phyloP scores from a whole-genome alignment of 1,140 invertebrate species.

The Papilio dardanus region DNA sequence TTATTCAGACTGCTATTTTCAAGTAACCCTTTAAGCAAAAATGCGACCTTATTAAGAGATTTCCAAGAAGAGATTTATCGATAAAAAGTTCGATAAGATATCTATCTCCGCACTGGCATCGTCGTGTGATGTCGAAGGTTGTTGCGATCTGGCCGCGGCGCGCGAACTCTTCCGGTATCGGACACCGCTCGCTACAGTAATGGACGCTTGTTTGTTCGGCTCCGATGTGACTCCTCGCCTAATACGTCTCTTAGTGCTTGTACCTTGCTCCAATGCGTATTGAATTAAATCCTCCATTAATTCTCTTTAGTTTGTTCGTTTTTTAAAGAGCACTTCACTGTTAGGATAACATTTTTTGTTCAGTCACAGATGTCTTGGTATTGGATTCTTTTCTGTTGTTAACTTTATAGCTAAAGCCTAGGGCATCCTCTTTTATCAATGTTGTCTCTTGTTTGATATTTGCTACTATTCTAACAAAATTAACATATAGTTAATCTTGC shows the following conservation, averaged over 20 bases:
- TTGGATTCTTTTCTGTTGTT: not conserved
- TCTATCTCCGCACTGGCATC: conserved; percentile 46
- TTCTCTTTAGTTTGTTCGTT: not conserved
- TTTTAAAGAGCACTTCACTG: not conserved
- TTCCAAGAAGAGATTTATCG: not conserved
- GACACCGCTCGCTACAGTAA: conserved; percentile 52
- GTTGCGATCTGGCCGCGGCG: conserved; percentile 52
- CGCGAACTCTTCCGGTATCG: conserved; percentile 67
- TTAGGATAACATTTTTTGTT: not conserved
- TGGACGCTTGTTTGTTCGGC: conserved; percentile 52
- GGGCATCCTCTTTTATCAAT: too few relatives aligned
- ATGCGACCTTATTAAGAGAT: too few relatives aligned
- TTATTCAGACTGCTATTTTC: too few relatives aligned
- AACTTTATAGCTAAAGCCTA: not conserved
- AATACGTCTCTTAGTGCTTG: conserved; percentile 31
- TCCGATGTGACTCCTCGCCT: conserved; percentile 30
- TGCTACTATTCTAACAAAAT: too few relatives aligned
- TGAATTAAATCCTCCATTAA: conserved; percentile 19
- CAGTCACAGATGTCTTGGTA: not conserved
- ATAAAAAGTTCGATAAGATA: conserved; percentile 32
- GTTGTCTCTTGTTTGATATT: too few relatives aligned
- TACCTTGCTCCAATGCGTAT: conserved; percentile 8
- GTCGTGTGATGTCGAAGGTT: conserved; percentile 76
- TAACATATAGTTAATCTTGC: too few relatives aligned
- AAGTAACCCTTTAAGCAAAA: too few relatives aligned